These are phyloP conservation scores for Drosophila borealis DNA, from an alignment of 2,888 invertebrate species.

Conservation along the genomic window DNA sequence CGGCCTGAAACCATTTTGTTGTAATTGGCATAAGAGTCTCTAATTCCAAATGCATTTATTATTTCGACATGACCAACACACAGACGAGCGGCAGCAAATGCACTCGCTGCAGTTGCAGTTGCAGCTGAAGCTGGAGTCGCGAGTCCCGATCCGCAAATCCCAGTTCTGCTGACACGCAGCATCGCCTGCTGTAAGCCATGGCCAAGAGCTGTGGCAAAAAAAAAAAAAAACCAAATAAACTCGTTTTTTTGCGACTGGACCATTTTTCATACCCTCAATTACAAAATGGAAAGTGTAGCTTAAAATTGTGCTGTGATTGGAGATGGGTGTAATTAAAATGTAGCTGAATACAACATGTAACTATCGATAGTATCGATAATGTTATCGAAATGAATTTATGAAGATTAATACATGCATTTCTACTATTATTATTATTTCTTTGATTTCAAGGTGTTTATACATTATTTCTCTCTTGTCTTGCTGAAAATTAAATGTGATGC, in stretches of 20 bases:
- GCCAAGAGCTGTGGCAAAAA: conserved; percentile 29
- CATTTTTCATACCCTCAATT: conserved; percentile 37
- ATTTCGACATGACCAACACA: conserved; percentile 71
- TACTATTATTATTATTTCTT: too few relatives aligned
- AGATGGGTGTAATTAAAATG: too few relatives aligned
- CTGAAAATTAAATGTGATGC: neutral
- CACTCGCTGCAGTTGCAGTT: neutral
- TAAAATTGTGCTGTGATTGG: conserved; percentile 1
- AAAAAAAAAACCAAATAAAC: conserved; percentile 22
- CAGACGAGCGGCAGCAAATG: too few relatives aligned
- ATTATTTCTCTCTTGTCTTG: too few relatives aligned
- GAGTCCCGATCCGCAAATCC: conserved; percentile 18
- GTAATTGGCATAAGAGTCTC: conserved; percentile 78
- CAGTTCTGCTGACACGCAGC: conserved; percentile 58
- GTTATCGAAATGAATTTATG: neutral
- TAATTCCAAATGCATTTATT: conserved; percentile 77
- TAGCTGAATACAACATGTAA: neutral
- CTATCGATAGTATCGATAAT: too few relatives aligned
- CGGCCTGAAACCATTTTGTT: conserved; percentile 80
- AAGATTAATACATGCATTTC: too few relatives aligned
- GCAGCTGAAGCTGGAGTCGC: conserved; percentile 11
- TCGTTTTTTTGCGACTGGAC: conserved; percentile 26
- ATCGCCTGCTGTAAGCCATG: conserved; percentile 42
- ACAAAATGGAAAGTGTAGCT: conserved; percentile 37
- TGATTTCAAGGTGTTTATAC: too few relatives aligned